Evolutionary conservation across 2,797 vertebrate species (phyloP), one percentile per base, ranked within the genome.

Genomic region (Babyrousa celebensis): DNA sequence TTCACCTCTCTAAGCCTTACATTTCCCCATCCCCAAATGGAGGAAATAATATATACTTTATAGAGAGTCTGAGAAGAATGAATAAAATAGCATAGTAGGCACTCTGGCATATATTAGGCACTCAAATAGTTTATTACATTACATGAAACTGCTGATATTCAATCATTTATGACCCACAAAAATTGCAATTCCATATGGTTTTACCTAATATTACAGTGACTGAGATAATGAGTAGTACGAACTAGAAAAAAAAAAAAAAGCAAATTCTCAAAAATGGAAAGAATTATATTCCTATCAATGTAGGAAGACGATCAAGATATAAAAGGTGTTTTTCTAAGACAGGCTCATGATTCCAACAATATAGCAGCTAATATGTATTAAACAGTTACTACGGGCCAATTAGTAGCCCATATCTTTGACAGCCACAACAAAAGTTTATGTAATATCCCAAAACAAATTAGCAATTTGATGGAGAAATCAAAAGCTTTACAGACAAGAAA

Each of bases 181-280:
- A 96, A 67, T 16, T 92, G 5, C 8, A 96, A 75, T 91, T 94
- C 86, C 20, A 68, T 62, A 70, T 27, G 11, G 18, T 68, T 96
- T 91, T 56, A 72, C 18, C n/a, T 86, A 85, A 83, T 68, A 91
- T 72, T 84, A 84, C 18, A 92, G 48, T 72, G 82, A 56, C 83
- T 67, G 20, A 95, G 83, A 92, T 40, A 95, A 15, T 56, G 63
- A 82, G 5, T 17, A 90, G 16, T n/a, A 89, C 11, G 9, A 93
- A 36, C 60, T 87, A 36, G 32, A 92, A 71, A 93, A 95, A 93
- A 95, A 85, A 36, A 36, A 3, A 36, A 36, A 36, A 36, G 20
- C 88, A 94, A 94, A 71, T 16, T 89, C 43, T 86, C 70, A 83
- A 84, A 96, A 96, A 82, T 12, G 67, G 36, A 90, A 89, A 79